phyloP scores from a whole-genome alignment of 1,140 invertebrate species.

The Tachypleus tridentatus region DNA sequence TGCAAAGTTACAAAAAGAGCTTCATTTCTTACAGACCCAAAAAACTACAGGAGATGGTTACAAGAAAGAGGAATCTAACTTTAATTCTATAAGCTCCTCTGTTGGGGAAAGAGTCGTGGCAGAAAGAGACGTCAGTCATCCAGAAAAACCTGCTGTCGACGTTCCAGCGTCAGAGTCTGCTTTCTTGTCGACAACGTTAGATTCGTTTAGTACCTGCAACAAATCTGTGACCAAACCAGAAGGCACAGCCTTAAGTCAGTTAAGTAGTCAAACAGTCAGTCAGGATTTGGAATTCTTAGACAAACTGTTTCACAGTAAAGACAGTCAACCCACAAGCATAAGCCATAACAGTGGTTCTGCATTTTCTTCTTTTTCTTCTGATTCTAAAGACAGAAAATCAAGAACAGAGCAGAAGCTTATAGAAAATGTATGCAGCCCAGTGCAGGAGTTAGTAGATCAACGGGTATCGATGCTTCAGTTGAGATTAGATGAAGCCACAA shows the following conservation, averaged over 20 bases:
- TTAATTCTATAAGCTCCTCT: not conserved
- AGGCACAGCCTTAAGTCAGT: constrained; percentile 18
- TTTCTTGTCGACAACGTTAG: not conserved
- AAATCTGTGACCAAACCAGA: not conserved
- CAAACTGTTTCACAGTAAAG: constrained; percentile 12
- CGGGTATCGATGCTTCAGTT: constrained; percentile 55
- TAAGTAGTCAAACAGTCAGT: constrained; percentile 19
- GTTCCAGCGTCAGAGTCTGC: not conserved
- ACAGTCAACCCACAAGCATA: constrained; percentile 8
- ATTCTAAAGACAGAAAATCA: constrained; percentile 15
- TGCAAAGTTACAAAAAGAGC: constrained; percentile 61
- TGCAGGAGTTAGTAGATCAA: constrained; percentile 49
- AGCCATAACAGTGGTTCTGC: constrained; percentile 7
- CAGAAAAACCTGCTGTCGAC: constrained; percentile 8
- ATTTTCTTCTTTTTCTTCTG: constrained; percentile 15
- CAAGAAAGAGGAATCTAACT: constrained; percentile 11
- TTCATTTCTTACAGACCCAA: no score
- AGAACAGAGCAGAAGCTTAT: constrained; percentile 5
- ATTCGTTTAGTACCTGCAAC: not conserved
- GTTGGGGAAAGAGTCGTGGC: constrained; percentile 18
- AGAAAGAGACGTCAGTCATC: constrained; percentile 18
- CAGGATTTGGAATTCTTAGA: constrained; percentile 23
- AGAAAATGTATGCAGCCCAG: constrained; percentile 27
- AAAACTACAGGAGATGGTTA: no score
- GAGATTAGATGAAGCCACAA: constrained; percentile 57